These are phyloP conservation scores for Pandemis corylana DNA, from an alignment of 2,888 invertebrate genomes.

Conservation along the genomic window DNA sequence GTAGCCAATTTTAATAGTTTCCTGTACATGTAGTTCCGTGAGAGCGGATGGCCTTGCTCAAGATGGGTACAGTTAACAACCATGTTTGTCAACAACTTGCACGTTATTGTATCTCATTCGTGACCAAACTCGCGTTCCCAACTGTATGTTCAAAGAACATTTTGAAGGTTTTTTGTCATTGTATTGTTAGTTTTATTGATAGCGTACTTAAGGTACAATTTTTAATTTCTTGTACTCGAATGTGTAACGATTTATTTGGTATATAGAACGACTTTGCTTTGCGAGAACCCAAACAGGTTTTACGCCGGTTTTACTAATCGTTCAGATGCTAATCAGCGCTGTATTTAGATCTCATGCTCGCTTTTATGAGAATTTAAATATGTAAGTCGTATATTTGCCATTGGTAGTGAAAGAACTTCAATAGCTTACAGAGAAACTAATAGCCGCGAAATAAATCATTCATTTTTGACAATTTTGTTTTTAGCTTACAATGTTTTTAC, in stretches of 20 bases:
- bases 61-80: conserved; percentile 32
- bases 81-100: neutral
- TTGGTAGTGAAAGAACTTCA: neutral
- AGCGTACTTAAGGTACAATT: conserved; percentile 1
- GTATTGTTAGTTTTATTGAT: conserved; percentile 3
- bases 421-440: neutral
- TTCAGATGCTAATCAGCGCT: conserved; percentile 6
- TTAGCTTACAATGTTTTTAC: no score
- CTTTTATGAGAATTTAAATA: neutral
- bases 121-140: conserved; percentile 8
- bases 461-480: no score
- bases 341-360: neutral
- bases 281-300: conserved; percentile 30
- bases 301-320: conserved; percentile 6
- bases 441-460: no score
- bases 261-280: conserved; percentile 19
- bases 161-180: neutral
- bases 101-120: conserved; percentile 8
- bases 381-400: neutral
- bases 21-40: conserved; percentile 42
- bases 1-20: conserved; percentile 39
- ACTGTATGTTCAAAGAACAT: conserved; percentile 4
- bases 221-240: neutral
- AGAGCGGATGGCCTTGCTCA: conserved; percentile 42
- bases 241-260: conserved; percentile 6